Conservation (phyloP, 2,888 invertebrate species). For the Gerris lacustris region DNA sequence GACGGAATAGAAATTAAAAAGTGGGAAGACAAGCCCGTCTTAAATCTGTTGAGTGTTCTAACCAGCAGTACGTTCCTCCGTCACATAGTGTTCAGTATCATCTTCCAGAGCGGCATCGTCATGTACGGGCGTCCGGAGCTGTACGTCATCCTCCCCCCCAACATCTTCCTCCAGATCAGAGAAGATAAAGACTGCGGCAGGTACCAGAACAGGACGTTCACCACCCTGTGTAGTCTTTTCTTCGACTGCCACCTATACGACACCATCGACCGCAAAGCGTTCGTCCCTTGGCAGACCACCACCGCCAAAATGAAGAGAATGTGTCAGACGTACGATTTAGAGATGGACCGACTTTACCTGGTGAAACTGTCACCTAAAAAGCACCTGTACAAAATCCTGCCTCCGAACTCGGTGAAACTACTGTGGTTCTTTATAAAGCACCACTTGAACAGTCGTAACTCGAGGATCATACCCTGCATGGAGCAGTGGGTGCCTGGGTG, state of each 20-base stretch:
- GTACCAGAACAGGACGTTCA: slow-evolving; percentile 1
- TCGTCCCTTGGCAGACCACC: slow-evolving; percentile 20
- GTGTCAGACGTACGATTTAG: not conserved
- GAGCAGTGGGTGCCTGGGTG: slow-evolving; percentile 24
- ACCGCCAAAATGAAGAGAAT: slow-evolving; percentile 5
- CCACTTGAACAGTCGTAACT: slow-evolving; percentile 7
- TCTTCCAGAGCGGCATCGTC: slow-evolving; percentile 17
- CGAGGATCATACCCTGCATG: slow-evolving; percentile 17
- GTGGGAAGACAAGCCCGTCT: slow-evolving; percentile 17
- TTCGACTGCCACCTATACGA: slow-evolving; percentile 19
- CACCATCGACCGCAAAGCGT: slow-evolving; percentile 13
- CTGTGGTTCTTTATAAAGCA: slow-evolving; percentile 22
- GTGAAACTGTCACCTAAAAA: slow-evolving; percentile 19
- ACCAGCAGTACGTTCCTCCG: slow-evolving; percentile 12
- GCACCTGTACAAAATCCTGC: slow-evolving; percentile 17
- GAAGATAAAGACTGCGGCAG: not conserved
- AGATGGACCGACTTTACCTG: slow-evolving; percentile 14
- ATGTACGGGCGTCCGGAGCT: slow-evolving; percentile 20
- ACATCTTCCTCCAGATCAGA: slow-evolving; percentile 10
- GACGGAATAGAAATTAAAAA: slow-evolving; percentile 11
- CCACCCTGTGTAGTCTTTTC: slow-evolving; percentile 19
- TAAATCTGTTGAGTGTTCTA: slow-evolving; percentile 19
- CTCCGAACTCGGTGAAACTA: slow-evolving; percentile 14
- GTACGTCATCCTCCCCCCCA: slow-evolving; percentile 15
- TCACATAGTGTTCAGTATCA: slow-evolving; percentile 14